These are phyloP conservation scores for Cheilosia vulpina DNA, from an alignment of 2,888 invertebrate species.

Conservation along the genomic window DNA sequence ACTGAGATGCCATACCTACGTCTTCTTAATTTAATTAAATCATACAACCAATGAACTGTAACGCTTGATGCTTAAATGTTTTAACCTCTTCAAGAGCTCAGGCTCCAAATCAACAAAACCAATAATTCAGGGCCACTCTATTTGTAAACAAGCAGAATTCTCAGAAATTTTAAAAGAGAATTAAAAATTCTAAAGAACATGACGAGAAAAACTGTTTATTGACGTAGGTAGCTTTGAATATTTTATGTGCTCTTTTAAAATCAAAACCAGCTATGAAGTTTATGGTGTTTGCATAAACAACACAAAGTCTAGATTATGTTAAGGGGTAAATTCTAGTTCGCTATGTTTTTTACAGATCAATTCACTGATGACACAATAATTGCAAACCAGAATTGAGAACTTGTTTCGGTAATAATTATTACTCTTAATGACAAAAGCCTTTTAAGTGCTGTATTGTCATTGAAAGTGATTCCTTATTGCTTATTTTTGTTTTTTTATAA, in stretches of 20 bases:
- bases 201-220: background rate
- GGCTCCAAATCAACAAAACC: background rate
- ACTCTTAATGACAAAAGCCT: background rate
- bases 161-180: background rate
- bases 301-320: constrained; percentile 2
- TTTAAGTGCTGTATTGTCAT: too few relatives aligned
- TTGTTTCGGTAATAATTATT: background rate
- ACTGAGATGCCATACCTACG: too few relatives aligned
- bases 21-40: background rate
- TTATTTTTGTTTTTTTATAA: too few relatives aligned
- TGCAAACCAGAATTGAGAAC: constrained; percentile 18
- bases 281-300: background rate
- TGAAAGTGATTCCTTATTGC: too few relatives aligned
- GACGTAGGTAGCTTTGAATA: background rate
- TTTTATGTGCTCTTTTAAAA: background rate
- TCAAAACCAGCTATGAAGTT: background rate
- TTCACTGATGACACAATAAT: constrained; percentile 24
- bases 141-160: constrained; percentile 26
- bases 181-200: constrained; percentile 5
- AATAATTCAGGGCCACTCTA: constrained; percentile 17
- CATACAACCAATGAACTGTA: background rate
- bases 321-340: background rate
- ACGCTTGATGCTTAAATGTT: background rate
- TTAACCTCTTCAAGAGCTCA: background rate
- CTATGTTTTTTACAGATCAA: background rate